Evolutionary conservation across 2,113 vertebrate genomes (phyloP).

Genomic region (Aramus guarauna): DNA sequence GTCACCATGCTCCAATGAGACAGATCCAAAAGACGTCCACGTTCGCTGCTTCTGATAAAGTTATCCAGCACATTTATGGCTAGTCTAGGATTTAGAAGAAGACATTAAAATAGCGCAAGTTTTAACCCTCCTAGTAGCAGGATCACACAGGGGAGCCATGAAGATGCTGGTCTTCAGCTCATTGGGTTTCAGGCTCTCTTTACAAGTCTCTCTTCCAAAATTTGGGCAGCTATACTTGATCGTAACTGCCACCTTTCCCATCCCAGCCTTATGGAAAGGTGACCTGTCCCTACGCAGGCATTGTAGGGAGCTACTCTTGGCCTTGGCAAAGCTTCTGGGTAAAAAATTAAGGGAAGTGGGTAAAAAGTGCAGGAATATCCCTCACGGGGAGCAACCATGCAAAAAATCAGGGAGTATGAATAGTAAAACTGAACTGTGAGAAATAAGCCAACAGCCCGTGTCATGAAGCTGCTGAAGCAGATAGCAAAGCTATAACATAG

Average conservation of each 20-base stretch:
- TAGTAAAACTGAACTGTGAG: background rate
- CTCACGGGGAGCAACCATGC: background rate
- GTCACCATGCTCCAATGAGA: background rate
- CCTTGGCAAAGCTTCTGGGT: background rate
- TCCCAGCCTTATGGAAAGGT: fast-evolving
- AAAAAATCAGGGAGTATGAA: background rate
- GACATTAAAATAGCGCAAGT: background rate
- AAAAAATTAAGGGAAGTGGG: background rate
- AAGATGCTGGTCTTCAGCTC: background rate
- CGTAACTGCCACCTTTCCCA: background rate
- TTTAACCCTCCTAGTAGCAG: fast-evolving
- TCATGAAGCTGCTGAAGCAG: background rate
- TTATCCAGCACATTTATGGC: background rate
- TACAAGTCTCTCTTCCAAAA: background rate
- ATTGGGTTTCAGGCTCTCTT: background rate
- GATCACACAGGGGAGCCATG: background rate
- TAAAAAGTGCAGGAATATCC: background rate
- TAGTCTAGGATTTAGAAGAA: background rate
- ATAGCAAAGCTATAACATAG: background rate
- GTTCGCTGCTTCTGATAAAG: background rate
- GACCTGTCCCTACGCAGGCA: fast-evolving
- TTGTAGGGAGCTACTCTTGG: background rate
- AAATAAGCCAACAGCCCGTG: background rate
- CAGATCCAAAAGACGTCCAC: background rate
- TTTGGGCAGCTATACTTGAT: background rate